phyloP scores from a whole-genome alignment of 2,797 vertebrate genomes.

The Platyrinchus mystaceus region DNA sequence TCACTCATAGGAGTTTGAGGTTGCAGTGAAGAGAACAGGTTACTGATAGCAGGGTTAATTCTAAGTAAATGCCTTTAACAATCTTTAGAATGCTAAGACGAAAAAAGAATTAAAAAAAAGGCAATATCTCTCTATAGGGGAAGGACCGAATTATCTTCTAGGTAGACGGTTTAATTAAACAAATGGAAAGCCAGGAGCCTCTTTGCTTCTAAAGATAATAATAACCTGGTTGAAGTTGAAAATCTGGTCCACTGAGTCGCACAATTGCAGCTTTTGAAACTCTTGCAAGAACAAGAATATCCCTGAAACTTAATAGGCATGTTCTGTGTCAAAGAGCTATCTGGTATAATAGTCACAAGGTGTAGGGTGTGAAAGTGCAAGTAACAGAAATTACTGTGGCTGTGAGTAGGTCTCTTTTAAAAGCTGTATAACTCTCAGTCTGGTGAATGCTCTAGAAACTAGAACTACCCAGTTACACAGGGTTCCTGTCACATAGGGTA shows the following conservation, averaged over 20 bases:
- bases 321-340: neutral
- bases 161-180: neutral
- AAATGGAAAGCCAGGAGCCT: neutral
- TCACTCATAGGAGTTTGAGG: neutral
- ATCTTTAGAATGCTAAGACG: neutral
- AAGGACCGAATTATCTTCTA: neutral
- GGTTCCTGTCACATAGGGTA: neutral
- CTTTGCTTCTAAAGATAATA: neutral
- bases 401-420: neutral
- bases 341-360: neutral
- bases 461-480: neutral
- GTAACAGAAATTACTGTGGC: neutral
- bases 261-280: neutral
- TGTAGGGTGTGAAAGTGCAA: neutral
- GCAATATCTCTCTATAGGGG: accelerated
- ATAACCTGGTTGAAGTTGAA: neutral
- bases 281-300: neutral
- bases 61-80: neutral
- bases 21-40: neutral
- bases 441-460: neutral
- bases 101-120: neutral
- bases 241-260: neutral
- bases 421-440: neutral
- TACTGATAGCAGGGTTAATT: neutral
- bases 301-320: neutral